Conservation (phyloP, 2,113 vertebrate genomes). For the Sceloporus undulatus region DNA sequence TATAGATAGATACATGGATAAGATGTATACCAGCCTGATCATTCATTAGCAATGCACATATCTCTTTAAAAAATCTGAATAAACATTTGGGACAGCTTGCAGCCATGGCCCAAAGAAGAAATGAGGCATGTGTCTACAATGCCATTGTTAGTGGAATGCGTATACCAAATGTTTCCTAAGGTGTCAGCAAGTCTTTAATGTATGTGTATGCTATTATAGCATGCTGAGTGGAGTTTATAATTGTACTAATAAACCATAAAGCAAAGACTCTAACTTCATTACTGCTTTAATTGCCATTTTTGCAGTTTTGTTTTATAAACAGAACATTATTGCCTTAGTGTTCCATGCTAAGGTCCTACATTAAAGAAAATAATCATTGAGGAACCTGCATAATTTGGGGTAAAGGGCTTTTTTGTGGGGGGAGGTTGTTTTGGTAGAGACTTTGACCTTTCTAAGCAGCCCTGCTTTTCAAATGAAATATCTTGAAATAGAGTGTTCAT, state of each 20-base stretch:
- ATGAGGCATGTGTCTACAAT: not conserved
- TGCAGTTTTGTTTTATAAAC: constrained; percentile 68
- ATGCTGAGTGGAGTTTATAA: constrained; percentile 71
- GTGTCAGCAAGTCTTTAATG: constrained; percentile 74
- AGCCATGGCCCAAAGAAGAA: constrained; percentile 49
- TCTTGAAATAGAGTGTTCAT: not conserved
- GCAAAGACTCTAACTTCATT: constrained; percentile 73
- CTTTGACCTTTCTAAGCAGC: not conserved
- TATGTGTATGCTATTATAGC: constrained; percentile 71
- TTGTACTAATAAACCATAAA: constrained; percentile 77
- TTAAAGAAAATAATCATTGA: constrained; percentile 43
- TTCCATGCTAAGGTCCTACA: constrained; percentile 40
- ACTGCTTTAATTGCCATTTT: constrained; percentile 71
- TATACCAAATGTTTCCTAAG: constrained; percentile 67
- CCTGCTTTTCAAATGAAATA: not conserved
- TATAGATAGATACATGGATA: too few relatives aligned
- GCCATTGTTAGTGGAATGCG: constrained; percentile 41
- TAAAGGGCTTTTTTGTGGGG: not conserved
- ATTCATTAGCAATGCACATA: constrained; percentile 3
- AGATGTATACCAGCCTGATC: too few relatives aligned
- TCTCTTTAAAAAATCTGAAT: constrained; percentile 55
- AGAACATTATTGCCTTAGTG: constrained; percentile 61
- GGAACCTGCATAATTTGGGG: not conserved
- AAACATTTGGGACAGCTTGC: constrained; percentile 50
- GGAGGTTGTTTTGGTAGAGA: too few relatives aligned